Base-by-base conservation (phyloP, 2,113 vertebrate genomes). In the Mesoclemmys tuberculata region DNA sequence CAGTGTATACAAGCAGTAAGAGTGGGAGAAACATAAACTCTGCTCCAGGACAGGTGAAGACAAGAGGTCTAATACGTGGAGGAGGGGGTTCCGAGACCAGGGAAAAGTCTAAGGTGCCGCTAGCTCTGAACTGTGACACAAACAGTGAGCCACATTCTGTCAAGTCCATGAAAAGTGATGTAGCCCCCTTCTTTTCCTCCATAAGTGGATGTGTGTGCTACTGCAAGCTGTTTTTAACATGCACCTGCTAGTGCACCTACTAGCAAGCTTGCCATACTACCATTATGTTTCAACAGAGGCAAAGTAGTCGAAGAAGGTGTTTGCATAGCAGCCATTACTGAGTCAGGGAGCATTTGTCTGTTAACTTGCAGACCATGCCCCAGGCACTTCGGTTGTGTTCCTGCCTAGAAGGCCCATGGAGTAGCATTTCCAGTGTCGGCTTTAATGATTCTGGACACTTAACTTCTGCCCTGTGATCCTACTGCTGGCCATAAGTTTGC, bases 391-490 rank as follows among this genome's bases (percentile, higher is more conserved):
- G 88, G 54, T 83, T 10, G 3, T 0, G 0, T 46, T 71, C 77
- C 90, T 56, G 19, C 6, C 38, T 44, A 79, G 51, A 58, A 52
- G 38, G 16, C 90, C 75, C n/a, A 19, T n/a, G 29, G 8, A 46
- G 51, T 64, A 85, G 9, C 85, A 1, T 51, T 14, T 2, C 5
- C 46, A 10, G 46, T 48, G 84, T 44, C 31, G 49, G 77, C 6
- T 19, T 54, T 85, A 78, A 0, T 44, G 88, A 2, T 56, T 96
- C 74, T 26, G 79, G 46, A 48, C 56, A 46, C 74, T 6, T 6
- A 84, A 89, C 75, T 93, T 92, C 89, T 90, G 68, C 89, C 84
- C 84, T 54, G 84, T 90, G 49, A 83, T 74, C 55, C 16, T 90
- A 1, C 80, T 83, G 51, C 4, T 54, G 75, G 10, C 5, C 68